Evolutionary conservation across 2,113 vertebrate species (phyloP).

Genomic region (Melanocharis versteri): DNA sequence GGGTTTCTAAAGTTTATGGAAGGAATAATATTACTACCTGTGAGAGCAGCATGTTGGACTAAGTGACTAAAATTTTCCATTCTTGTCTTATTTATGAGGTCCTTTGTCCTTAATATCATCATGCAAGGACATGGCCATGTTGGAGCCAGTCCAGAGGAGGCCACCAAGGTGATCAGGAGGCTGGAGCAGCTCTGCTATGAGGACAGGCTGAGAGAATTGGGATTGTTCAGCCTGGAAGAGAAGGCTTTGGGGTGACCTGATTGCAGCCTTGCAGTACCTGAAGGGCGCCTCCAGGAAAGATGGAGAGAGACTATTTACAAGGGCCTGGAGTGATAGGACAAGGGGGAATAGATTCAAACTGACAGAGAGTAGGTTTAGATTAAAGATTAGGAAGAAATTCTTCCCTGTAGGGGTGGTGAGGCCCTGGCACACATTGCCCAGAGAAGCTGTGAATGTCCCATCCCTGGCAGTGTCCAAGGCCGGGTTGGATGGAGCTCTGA

Average conservation of each 20-base stretch:
- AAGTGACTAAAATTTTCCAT: background rate
- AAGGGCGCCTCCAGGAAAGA: background rate
- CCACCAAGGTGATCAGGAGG: background rate
- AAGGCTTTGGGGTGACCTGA: accelerated
- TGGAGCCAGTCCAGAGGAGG: background rate
- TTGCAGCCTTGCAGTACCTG: accelerated
- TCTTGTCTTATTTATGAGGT: background rate
- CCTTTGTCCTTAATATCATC: background rate
- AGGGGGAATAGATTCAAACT: accelerated
- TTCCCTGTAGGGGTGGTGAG: accelerated
- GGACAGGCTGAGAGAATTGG: background rate
- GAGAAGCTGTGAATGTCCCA: background rate
- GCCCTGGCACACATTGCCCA: accelerated
- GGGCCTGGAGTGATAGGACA: background rate
- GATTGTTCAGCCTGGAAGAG: accelerated
- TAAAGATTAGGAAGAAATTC: background rate
- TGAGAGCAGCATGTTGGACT: background rate
- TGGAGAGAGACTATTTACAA: background rate
- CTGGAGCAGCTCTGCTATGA: background rate
- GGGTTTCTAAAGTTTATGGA: background rate
- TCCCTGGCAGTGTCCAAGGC: background rate
- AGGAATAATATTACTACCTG: background rate
- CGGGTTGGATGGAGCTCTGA: background rate
- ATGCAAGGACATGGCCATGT: background rate
- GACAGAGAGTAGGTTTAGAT: accelerated